A percentile compares a stretch with the other conserved stretches of the same genome.
Evolutionary conservation across 2,113 vertebrate genomes (phyloP).

Genomic region (Alaudala cheleensis): DNA sequence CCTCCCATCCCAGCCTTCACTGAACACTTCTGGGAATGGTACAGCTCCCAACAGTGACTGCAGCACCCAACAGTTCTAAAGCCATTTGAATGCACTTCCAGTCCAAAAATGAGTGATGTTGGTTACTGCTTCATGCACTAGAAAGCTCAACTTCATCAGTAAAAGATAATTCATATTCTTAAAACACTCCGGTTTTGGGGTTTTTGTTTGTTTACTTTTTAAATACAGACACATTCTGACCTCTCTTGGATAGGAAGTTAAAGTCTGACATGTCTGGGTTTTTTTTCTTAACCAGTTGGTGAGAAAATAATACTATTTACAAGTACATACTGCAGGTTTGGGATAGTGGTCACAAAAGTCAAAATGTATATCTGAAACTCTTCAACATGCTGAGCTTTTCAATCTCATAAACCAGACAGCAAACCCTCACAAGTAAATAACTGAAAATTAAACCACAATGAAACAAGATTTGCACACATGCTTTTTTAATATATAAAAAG

Average conservation of each 20-base stretch:
- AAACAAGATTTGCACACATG: background rate
- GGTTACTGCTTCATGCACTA: background rate
- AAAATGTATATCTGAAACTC: background rate
- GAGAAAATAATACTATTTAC: background rate
- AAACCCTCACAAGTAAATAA: background rate
- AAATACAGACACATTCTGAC: background rate
- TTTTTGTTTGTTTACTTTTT: background rate
- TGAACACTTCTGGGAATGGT: background rate
- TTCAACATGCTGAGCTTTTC: background rate
- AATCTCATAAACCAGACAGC: background rate
- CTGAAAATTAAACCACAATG: background rate
- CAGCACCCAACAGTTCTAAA: background rate
- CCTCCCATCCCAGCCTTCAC: background rate
- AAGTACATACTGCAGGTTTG: background rate
- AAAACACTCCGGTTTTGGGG: background rate
- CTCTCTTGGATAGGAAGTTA: background rate
- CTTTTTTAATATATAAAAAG: background rate
- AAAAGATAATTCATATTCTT: background rate
- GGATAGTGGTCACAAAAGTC: background rate
- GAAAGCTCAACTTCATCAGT: background rate
- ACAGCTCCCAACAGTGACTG: background rate
- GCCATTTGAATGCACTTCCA: background rate
- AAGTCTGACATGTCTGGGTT: rapidly evolving
- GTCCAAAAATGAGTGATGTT: background rate
- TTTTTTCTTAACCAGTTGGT: background rate